A percentile compares a stretch with the other conserved stretches of the same genome.
These are phyloP conservation scores for Hyposoter didymator DNA, from an alignment of 2,888 invertebrate species.

Conservation along the genomic window DNA sequence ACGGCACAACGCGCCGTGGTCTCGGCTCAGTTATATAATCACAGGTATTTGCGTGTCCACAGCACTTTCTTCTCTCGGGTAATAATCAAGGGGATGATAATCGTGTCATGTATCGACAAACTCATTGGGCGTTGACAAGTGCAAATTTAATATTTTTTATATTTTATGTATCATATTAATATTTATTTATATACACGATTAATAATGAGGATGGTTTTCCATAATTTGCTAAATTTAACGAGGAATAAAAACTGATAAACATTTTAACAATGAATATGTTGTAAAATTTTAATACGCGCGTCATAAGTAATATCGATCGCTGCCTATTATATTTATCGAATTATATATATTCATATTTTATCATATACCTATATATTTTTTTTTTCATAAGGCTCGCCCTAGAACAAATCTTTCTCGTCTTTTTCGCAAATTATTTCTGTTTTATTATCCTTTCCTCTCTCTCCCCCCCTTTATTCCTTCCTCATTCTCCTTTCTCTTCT, in stretches of 20 bases:
- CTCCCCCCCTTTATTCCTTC: conserved; percentile 27
- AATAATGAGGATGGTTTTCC: conserved; percentile 56
- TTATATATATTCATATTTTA: conserved; percentile 44
- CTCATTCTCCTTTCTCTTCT: conserved; percentile 37
- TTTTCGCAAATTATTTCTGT: conserved; percentile 48
- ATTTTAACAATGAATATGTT: conserved; percentile 65
- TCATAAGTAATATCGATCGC: conserved; percentile 69
- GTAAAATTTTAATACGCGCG: conserved; percentile 61
- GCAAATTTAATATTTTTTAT: conserved; percentile 53
- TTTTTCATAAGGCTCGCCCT: conserved; percentile 69
- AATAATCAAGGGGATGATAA: conserved; percentile 30
- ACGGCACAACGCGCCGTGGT: conserved; percentile 63
- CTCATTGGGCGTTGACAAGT: conserved; percentile 63
- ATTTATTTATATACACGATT: conserved; percentile 55
- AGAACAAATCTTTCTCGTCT: conserved; percentile 53
- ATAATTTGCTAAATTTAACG: conserved; percentile 58
- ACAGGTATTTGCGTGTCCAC: conserved; percentile 68
- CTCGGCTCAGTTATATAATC: conserved; percentile 66
- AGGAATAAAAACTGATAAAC: conserved; percentile 66
- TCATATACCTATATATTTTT: conserved; percentile 49
- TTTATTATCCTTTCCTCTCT: conserved; percentile 42
- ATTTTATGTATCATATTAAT: conserved; percentile 50
- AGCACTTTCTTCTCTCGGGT: conserved; percentile 62
- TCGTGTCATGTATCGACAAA: conserved; percentile 40
- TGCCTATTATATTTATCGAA: conserved; percentile 57